These are phyloP conservation scores for Bellardia pandia DNA, from an alignment of 2,888 invertebrate genomes.

Conservation along the genomic window DNA sequence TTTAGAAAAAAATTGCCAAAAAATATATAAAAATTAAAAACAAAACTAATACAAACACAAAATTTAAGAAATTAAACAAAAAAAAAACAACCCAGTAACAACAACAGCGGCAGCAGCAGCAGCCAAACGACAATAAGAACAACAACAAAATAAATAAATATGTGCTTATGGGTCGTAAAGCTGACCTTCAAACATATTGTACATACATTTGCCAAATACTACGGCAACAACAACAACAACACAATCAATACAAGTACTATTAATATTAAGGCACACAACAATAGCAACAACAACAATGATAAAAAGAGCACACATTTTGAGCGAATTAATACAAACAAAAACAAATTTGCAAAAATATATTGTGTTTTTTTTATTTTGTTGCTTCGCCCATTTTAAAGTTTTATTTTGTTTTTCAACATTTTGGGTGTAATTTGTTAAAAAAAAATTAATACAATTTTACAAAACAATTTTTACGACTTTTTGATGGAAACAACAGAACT, in stretches of 20 bases:
- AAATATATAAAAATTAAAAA: conserved; percentile 76
- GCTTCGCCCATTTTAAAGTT: conserved; percentile 79
- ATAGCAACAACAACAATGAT: conserved; percentile 53
- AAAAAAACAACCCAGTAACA: conserved; percentile 50
- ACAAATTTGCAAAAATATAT: conserved; percentile 76
- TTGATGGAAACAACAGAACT: conserved; percentile 50
- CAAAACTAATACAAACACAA: conserved; percentile 77
- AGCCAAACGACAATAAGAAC: conserved; percentile 40
- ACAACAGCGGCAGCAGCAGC: conserved; percentile 65
- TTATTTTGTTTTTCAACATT: conserved; percentile 56
- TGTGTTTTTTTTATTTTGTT: conserved; percentile 59
- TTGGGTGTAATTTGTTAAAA: conserved; percentile 54
- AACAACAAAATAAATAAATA: conserved; percentile 75
- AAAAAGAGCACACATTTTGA: conserved; percentile 73
- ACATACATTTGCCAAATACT: conserved; percentile 79
- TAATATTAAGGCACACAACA: conserved; percentile 41
- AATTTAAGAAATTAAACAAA: conserved; percentile 70
- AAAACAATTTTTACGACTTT: conserved; percentile 54
- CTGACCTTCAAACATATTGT: conserved; percentile 83
- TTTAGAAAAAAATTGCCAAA: conserved; percentile 77
- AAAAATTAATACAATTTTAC: conserved; percentile 42
- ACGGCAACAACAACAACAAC: conserved; percentile 74
- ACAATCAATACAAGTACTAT: conserved; percentile 22
- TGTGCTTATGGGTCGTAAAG: conserved; percentile 84
- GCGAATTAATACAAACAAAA: conserved; percentile 71